Percentiles rank a stretch among this genome's conserved stretches.
Evolutionary conservation across 2,113 vertebrate species (phyloP).

Genomic region (Sporophila hypoxantha): DNA sequence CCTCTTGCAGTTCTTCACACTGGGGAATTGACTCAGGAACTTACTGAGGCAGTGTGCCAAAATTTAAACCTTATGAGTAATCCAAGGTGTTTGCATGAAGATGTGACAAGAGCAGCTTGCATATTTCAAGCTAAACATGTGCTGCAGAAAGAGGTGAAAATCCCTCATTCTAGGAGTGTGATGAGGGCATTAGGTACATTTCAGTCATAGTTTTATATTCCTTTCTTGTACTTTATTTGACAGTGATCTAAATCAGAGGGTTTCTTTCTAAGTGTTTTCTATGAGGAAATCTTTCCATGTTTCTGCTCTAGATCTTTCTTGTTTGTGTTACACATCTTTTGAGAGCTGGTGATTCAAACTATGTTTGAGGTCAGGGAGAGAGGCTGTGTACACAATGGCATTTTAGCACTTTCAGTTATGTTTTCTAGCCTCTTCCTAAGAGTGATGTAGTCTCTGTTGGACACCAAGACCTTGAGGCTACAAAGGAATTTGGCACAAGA

Average conservation of each 20-base stretch:
- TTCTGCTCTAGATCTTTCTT: neutral
- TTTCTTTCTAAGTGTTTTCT: neutral
- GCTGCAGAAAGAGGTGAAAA: neutral
- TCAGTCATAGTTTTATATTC: neutral
- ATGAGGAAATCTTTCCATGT: neutral
- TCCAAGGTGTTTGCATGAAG: neutral
- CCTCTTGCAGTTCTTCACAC: neutral
- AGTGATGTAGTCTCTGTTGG: neutral
- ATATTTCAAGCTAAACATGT: neutral
- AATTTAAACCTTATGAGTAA: neutral
- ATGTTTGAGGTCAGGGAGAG: neutral
- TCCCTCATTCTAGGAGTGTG: neutral
- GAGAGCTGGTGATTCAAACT: neutral
- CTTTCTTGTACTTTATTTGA: neutral
- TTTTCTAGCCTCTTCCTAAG: conserved; percentile 14
- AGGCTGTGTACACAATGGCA: neutral
- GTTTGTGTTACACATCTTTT: neutral
- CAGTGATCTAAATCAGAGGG: neutral
- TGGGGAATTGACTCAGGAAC: neutral
- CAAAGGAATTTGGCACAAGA: conserved; percentile 28
- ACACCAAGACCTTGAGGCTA: conserved; percentile 19
- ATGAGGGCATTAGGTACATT: neutral
- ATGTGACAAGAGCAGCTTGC: neutral
- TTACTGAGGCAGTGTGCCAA: neutral
- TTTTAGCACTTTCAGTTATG: conserved; percentile 19